Evolutionary conservation across 1,140 invertebrate species (phyloP), one percentile per base, ranked within the genome.

Genomic region (Phocides pigmalion): DNA sequence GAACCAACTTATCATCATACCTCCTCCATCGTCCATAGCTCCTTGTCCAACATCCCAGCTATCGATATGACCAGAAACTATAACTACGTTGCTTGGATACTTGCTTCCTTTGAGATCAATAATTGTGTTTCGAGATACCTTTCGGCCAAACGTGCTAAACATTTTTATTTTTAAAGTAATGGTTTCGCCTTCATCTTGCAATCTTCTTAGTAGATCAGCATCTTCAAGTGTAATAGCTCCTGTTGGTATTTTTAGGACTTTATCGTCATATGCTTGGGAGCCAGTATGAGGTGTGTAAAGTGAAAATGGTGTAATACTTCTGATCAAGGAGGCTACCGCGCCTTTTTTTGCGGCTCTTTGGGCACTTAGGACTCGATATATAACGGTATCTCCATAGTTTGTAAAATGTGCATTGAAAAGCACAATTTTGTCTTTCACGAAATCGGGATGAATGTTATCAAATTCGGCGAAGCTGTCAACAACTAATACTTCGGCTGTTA

Each of bases 31-130:
- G 81, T 98, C 97, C 94, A 97, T 95, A 0, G 96, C 96, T 12
- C 97, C 97, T 76, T 95, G 93, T n/a, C 96, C 97, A 15, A 97
- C 96, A 81, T 98, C 97, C 97, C 97, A 98, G 73, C 95, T 96
- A 79, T 98, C 97, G 11, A 98, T 93, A 81, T 98, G 97, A 44
- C 96, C 97, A 17, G 96, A 96, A 8, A 98, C 93, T 8, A 97
- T 92, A 0, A 98, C 96, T 6, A 95, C 75, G 77, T 96, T 94
- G 25, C 95, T 91, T 8, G 94, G 93, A 54, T 85, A 56, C 22
- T 72, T 67, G 9, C 64, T 84, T 0, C 96, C 96, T 67, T 76
- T 79, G 16, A 97, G 92, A 89, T 97, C 96, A 15, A 93, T 94
- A 32, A 97, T 88, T 2, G 94, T 93, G 79, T 97, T 97, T 59